Evolutionary conservation across 2,113 vertebrate genomes (phyloP).

Genomic region (Phodopus roborovskii): DNA sequence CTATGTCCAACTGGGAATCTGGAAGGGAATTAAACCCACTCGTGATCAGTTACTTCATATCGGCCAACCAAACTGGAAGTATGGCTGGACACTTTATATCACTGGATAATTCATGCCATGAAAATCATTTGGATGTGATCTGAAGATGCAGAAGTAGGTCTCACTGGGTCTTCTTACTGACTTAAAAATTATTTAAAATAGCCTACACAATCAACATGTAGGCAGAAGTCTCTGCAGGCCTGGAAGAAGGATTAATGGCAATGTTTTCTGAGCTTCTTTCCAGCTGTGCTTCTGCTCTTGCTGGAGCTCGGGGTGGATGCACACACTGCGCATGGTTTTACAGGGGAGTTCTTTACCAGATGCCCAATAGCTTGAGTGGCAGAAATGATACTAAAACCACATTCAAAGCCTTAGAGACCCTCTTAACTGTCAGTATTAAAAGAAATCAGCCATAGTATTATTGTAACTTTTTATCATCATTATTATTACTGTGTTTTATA

Average conservation of each 20-base stretch:
- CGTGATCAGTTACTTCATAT: neutral
- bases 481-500: neutral
- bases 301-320: neutral
- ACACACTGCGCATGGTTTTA: constrained; percentile 57
- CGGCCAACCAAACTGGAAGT: neutral
- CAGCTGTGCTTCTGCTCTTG: constrained; percentile 26
- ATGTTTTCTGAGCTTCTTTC: constrained; percentile 44
- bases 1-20: neutral
- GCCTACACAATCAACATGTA: neutral
- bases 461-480: neutral
- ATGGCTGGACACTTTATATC: neutral
- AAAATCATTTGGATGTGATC: neutral
- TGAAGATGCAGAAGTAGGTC: neutral
- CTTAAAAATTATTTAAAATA: neutral
- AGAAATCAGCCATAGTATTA: constrained; percentile 26
- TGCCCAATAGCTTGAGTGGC: constrained; percentile 43
- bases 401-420: constrained; percentile 5
- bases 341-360: constrained; percentile 59
- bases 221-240: neutral
- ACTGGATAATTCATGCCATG: neutral
- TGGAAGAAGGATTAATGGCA: constrained; percentile 47
- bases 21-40: neutral
- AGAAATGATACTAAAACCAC: constrained; percentile 62
- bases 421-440: constrained; percentile 70
- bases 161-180: neutral